Evolutionary conservation across 1,140 invertebrate genomes (phyloP).

Genomic region (Vollenhovia emeryi): DNA sequence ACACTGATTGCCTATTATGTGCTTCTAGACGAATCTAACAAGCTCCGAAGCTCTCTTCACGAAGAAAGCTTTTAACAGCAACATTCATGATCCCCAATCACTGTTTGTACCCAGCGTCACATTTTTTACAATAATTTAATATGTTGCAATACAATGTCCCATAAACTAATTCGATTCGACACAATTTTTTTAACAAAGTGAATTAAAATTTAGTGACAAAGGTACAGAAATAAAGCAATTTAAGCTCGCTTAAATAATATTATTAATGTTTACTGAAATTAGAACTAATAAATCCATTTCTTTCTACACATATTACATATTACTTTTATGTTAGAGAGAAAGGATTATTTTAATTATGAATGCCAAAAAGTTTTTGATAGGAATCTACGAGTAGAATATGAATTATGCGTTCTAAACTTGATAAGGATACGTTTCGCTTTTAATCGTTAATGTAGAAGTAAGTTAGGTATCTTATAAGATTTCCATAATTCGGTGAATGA

Average conservation of each 20-base stretch:
- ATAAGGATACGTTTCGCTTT: slow-evolving; percentile 6
- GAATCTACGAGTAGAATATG: not conserved
- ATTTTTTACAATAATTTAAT: slow-evolving; percentile 3
- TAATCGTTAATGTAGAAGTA: slow-evolving; percentile 18
- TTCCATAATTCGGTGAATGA: slow-evolving; percentile 45
- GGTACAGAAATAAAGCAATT: not conserved
- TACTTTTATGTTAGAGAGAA: not conserved
- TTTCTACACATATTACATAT: too few relatives aligned
- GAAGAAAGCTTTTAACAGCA: slow-evolving; percentile 15
- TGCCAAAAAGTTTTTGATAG: not conserved
- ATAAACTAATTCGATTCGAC: not conserved
- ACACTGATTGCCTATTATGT: slow-evolving; percentile 59
- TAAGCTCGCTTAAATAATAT: not conserved
- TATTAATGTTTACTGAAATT: not conserved
- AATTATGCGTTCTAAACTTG: not conserved
- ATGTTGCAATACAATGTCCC: not conserved
- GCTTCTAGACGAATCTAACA: slow-evolving; percentile 20
- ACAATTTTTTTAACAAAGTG: not conserved
- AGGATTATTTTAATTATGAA: not conserved
- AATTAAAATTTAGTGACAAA: not conserved
- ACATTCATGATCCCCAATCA: slow-evolving; percentile 9
- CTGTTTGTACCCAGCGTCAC: not conserved
- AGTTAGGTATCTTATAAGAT: slow-evolving; percentile 28
- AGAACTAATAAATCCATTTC: not conserved
- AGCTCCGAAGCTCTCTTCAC: not conserved